phyloP scores from a whole-genome alignment of 2,888 invertebrate genomes.

The Chouioia cunea region DNA sequence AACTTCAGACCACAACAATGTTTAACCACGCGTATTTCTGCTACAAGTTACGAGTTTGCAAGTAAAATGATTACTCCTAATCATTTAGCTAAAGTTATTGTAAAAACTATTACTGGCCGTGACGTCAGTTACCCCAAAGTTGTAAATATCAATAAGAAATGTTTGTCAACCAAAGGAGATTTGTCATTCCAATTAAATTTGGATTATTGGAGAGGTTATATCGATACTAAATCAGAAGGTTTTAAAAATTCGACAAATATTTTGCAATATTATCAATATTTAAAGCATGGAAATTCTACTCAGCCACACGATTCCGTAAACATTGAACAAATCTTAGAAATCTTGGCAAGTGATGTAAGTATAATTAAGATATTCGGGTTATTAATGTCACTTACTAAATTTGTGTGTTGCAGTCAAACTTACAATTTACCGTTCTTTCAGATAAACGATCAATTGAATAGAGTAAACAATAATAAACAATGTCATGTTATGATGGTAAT shows the following conservation, averaged over 20 bases:
- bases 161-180: slow-evolving; percentile 73
- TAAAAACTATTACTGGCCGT: slow-evolving; percentile 20
- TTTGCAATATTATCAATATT: slow-evolving; percentile 55
- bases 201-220: slow-evolving; percentile 73
- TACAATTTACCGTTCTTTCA: too few relatives aligned
- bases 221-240: slow-evolving; percentile 48
- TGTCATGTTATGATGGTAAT: background rate
- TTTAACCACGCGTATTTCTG: too few relatives aligned
- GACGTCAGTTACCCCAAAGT: slow-evolving; percentile 53
- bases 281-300: slow-evolving; percentile 61
- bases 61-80: slow-evolving; percentile 27
- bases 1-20: too few relatives aligned
- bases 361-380: background rate
- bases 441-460: too few relatives aligned
- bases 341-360: slow-evolving; percentile 27
- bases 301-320: slow-evolving; percentile 12
- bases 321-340: slow-evolving; percentile 1
- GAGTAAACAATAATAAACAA: background rate
- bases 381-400: too few relatives aligned
- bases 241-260: slow-evolving; percentile 53
- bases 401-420: too few relatives aligned
- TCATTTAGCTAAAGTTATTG: slow-evolving; percentile 24
- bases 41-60: too few relatives aligned
- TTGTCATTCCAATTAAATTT: slow-evolving; percentile 74
- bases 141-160: slow-evolving; percentile 74